These are phyloP conservation scores for Ctenodactylus gundi DNA, from an alignment of 2,113 vertebrate species.

Conservation along the genomic window DNA sequence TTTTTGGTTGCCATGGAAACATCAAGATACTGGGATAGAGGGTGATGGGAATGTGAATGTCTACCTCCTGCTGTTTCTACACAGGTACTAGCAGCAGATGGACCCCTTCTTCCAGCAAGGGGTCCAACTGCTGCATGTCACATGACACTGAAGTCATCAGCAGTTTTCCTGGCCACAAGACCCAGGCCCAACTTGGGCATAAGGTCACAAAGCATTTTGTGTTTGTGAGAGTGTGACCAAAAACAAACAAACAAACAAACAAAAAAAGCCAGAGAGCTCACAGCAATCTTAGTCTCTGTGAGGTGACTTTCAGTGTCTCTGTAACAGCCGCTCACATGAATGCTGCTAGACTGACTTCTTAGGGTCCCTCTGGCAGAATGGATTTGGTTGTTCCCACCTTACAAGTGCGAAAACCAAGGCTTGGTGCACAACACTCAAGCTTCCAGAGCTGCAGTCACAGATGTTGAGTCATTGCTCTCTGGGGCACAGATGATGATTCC, in stretches of 20 bases:
- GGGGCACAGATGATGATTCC: not conserved
- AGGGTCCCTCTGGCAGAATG: not conserved
- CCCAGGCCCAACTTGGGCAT: not conserved
- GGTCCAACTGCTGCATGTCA: accelerated
- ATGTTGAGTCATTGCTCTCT: too few relatives aligned
- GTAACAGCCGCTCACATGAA: not conserved
- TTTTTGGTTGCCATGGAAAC: constrained; percentile 98
- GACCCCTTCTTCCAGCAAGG: constrained; percentile 87
- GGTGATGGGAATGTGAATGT: constrained; percentile 92
- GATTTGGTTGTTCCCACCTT: not conserved
- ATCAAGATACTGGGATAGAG: constrained; percentile 92
- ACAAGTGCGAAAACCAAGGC: not conserved
- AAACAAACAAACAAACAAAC: too few relatives aligned
- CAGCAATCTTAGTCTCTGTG: not conserved
- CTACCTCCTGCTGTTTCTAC: constrained; percentile 94
- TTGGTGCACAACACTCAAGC: too few relatives aligned
- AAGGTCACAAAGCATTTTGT: not conserved
- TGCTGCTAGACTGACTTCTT: not conserved
- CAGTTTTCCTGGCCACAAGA: not conserved
- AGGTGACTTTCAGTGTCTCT: not conserved
- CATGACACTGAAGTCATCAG: not conserved
- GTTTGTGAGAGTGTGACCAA: not conserved
- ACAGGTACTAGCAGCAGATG: constrained; percentile 87
- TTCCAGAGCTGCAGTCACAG: not conserved
- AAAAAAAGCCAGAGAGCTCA: not conserved